Base-by-base conservation (phyloP, 2,888 invertebrate genomes). In the Ferdinandea cuprea region DNA sequence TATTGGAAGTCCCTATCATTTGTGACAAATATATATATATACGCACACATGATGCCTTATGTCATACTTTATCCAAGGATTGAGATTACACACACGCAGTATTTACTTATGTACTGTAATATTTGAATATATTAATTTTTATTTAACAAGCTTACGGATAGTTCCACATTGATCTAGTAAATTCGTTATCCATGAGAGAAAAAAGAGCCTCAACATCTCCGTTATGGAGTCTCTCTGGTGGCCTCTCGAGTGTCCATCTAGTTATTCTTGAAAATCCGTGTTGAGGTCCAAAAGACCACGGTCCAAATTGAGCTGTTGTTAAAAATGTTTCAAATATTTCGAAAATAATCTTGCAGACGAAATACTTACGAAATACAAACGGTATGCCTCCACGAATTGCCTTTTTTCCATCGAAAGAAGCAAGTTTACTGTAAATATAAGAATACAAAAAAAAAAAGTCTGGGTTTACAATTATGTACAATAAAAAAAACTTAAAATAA, bases 311-410 rank as follows among this genome's bases (percentile, higher is more conserved):
- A 87, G 98, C 98, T 98, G 66, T 13, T 78, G 50, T 8, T 65
- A 44, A 40, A 17, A 40, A 48, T 56, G 32, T 21, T 9, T 0
- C 13, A 15, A 4, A 25, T 5, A 15, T 17, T 1, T 35, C 37
- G 21, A 1, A 5, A 32, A 19, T 19, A 42, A 5, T 13, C 9
- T 0, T 7, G 35, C 11, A 4, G 19, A 66, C 65, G 11, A 7
- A 8, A 11, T 19, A 96, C 98, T 97, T 94, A 98, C 98, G 98
- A 92, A 98, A 98, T 86, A 98, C 97, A 91, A 98, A 96, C 84
- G 98, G 98, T 91, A 98, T 97, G 88, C 98, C 98, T 88, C 98
- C 98, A 89, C 98, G 93, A 90, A 98, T 98, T 85, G 98, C 96
- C 91, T 98, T 96, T 91, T 98, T 98, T 86, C 98, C 98, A 92